A percentile compares a stretch with the other conserved stretches of the same genome.
phyloP scores from a whole-genome alignment of 2,113 vertebrate genomes.

The Coryphaenoides rupestris region DNA sequence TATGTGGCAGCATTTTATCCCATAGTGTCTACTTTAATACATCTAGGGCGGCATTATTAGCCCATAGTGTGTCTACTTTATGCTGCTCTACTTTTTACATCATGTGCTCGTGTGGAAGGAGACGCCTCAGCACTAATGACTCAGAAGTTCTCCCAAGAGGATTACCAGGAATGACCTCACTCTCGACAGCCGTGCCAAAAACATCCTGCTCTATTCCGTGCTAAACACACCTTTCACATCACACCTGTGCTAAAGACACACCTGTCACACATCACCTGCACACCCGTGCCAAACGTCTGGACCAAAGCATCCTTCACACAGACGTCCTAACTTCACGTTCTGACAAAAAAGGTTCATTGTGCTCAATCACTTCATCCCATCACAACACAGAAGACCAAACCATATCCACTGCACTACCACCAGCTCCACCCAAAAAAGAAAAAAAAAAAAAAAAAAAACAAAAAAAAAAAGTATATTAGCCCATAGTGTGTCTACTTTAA shows the following conservation, averaged over 20 bases:
- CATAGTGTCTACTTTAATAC: constrained; percentile 11
- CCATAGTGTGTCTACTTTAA: not conserved
- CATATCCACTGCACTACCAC: too few species aligned
- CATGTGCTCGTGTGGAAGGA: constrained; percentile 34
- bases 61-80: not conserved
- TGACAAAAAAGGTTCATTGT: constrained; percentile 45
- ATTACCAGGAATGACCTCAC: constrained; percentile 67
- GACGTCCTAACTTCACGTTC: constrained; percentile 25
- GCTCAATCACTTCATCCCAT: too few species aligned
- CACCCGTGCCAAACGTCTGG: constrained; percentile 9
- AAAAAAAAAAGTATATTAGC: constrained; percentile 9
- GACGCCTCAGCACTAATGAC: constrained; percentile 54
- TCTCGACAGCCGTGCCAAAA: constrained; percentile 45
- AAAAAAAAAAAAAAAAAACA: too few species aligned
- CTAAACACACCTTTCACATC: too few species aligned
- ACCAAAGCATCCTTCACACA: too few species aligned
- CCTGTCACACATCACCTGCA: constrained; percentile 39
- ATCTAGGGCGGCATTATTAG: constrained; percentile 37
- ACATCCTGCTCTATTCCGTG: too few species aligned
- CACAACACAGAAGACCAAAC: too few species aligned
- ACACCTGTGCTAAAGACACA: too few species aligned
- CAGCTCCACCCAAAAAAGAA: too few species aligned
- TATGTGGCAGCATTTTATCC: too few species aligned
- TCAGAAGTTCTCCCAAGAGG: constrained; percentile 73
- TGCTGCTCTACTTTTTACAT: too few species aligned